A percentile compares a stretch with the other conserved stretches of the same genome.
Conservation (phyloP, 2,888 invertebrate species). For the Agrochola circellaris region DNA sequence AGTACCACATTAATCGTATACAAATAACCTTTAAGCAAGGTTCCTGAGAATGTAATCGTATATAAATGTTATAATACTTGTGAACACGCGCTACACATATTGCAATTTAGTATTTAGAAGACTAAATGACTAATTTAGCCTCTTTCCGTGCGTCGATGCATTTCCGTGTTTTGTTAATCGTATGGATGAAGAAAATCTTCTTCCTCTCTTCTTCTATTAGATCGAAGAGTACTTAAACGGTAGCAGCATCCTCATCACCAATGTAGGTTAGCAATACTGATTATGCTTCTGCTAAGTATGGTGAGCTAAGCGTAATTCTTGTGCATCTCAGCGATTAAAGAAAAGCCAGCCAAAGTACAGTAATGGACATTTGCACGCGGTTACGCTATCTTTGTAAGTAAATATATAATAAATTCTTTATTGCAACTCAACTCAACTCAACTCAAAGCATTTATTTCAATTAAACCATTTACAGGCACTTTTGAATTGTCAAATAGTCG, state of each 20-base stretch:
- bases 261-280: not conserved
- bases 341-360: not conserved
- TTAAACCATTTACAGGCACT: too few relatives aligned
- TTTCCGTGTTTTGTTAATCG: constrained; percentile 20
- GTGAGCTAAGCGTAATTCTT: not conserved
- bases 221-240: not conserved
- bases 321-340: not conserved
- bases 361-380: too few relatives aligned
- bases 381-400: not conserved
- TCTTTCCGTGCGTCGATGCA: not conserved
- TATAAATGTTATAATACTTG: constrained; percentile 12
- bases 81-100: not conserved
- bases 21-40: constrained; percentile 57
- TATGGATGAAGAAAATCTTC: too few relatives aligned
- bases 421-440: too few relatives aligned
- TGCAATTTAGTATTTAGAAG: constrained; percentile 21
- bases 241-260: not conserved
- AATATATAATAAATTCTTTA: too few relatives aligned
- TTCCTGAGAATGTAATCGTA: constrained; percentile 26
- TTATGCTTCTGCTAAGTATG: not conserved
- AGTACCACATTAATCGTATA: constrained; percentile 41
- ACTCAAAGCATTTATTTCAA: too few relatives aligned
- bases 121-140: not conserved
- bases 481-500: too few relatives aligned
- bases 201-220: not conserved